Conservation (phyloP, 2,797 vertebrate species). For the Anisognathus igniventris region DNA sequence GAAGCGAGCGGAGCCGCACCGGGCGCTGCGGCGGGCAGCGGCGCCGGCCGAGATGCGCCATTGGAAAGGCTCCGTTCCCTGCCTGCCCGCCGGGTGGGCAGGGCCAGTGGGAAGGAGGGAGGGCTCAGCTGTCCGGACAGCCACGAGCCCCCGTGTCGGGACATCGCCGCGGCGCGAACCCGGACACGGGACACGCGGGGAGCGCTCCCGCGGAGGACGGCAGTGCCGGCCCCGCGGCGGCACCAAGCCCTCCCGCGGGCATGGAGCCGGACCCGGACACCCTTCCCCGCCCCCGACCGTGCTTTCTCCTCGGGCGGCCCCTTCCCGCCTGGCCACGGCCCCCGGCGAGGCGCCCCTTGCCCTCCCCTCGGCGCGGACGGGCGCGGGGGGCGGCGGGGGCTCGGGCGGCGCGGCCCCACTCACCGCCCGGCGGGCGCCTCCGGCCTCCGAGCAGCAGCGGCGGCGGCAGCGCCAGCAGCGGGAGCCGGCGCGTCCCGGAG, state of each 20-base stretch:
- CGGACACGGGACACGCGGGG: too few relatives aligned
- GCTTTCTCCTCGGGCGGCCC: not conserved
- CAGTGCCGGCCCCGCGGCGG: not conserved
- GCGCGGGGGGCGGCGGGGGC: not conserved
- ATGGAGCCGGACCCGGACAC: not conserved
- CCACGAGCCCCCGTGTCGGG: not conserved
- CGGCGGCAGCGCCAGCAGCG: fast-evolving
- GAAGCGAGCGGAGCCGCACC: not conserved
- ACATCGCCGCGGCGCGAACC: not conserved
- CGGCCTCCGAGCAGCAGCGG: not conserved
- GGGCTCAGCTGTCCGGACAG: not conserved
- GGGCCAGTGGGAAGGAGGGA: not conserved
- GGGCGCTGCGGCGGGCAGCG: not conserved
- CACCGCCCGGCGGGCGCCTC: not conserved
- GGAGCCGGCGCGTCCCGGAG: not conserved
- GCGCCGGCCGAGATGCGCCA: not conserved
- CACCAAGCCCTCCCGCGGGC: not conserved
- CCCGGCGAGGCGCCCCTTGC: not conserved
- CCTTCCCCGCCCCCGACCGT: not conserved
- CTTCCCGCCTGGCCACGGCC: not conserved
- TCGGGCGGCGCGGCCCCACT: not conserved
- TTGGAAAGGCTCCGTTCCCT: not conserved
- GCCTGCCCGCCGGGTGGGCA: not conserved
- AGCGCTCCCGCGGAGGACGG: not conserved
- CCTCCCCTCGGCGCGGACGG: not conserved